Conservation (phyloP, 2,113 vertebrate genomes). For the Cinclus cinclus region DNA sequence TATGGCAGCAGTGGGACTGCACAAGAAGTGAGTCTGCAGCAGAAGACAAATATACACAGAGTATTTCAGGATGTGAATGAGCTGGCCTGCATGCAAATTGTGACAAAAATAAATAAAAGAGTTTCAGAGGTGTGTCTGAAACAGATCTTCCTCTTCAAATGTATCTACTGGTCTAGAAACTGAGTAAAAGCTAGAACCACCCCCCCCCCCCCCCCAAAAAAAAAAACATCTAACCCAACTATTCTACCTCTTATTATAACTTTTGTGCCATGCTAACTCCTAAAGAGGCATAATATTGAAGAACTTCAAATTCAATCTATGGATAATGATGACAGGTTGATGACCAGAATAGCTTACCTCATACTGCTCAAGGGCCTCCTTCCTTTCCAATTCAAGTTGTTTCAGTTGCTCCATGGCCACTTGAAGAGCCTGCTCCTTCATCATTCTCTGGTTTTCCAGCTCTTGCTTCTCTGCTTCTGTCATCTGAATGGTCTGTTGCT, state of each 20-base stretch:
- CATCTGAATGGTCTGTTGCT: constrained; percentile 88
- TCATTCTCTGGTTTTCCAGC: constrained; percentile 83
- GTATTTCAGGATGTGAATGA: background rate
- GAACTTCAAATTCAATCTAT: background rate
- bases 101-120: background rate
- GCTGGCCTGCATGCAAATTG: background rate
- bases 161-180: background rate
- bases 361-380: constrained; percentile 88
- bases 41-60: background rate
- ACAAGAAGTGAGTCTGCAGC: background rate
- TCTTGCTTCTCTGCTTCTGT: constrained; percentile 93
- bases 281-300: background rate
- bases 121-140: background rate
- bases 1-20: background rate
- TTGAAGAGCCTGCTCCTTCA: constrained; percentile 87
- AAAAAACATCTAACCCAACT: background rate
- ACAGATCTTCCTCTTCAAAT: background rate
- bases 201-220: too few relatives aligned
- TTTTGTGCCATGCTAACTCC: background rate
- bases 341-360: constrained; percentile 75
- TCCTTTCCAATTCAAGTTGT: constrained; percentile 85
- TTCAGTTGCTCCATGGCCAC: constrained; percentile 90
- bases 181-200: fast-evolving
- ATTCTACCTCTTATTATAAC: background rate
- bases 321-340: background rate